Base-by-base conservation (phyloP, 1,140 invertebrate genomes). In the Cotesia typhae region DNA sequence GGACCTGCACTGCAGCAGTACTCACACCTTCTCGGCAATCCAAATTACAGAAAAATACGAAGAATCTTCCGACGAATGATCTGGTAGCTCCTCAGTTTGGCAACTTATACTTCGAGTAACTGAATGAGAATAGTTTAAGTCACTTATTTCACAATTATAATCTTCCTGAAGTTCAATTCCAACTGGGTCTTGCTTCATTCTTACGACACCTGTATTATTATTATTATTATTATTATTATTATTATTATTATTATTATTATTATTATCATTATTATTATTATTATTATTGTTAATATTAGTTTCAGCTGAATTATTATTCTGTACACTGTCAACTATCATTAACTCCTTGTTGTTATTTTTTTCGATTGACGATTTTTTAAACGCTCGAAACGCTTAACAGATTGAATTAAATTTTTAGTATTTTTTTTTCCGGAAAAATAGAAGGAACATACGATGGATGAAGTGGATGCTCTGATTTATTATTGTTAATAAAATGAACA, bases 1-100 rank as follows among this genome's bases (percentile, higher is more conserved):
- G 61, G n/a, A 73, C 71, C 53, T 75, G 71, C 4, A 75, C 51
- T 73, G 59, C 67, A 47, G 74, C 71, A 57, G 59, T 70, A 52
- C 67, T 70, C 2, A 75, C 47, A 52, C 41, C 71, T 41, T 73
- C 28, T 10, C 3, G 3, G 28, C 4, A 28, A 35, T 47, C 12
- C 10, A 72, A 10, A 61, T 70, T 65, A 28, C 71, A 75, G 9
- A 75, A 37, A 75, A 73, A 63, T 65, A 73, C 1, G 59, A 55
- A 17, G 5, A 41, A n/a, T 67, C 51, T 14, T 55, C 20, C 1
- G 28, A 12, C 10, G 4, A 47, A n/a, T 37, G 2, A 12, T 36
- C 36, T 37, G 7, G 57, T 36, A 47, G 9, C 0, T 70, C 35
- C 4, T 74, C 67, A 60, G 73, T 74, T 20, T 74, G 68, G 35